Percentiles rank a stretch among this genome's conserved stretches.
phyloP scores from a whole-genome alignment of 2,888 invertebrate species.

The Arctia plantaginis region DNA sequence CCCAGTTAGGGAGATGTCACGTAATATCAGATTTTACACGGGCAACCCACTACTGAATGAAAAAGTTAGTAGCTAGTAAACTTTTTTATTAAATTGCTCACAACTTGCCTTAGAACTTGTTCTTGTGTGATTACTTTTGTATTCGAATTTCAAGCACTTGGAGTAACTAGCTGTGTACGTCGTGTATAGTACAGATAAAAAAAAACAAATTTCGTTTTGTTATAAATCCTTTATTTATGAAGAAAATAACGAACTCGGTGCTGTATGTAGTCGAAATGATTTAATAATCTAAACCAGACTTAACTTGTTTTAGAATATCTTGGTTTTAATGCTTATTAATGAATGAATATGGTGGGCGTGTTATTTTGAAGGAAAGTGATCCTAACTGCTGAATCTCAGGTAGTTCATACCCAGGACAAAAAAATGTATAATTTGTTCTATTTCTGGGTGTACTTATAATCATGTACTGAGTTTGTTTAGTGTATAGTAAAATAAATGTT shows the following conservation, averaged over 20 bases:
- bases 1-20: conserved; percentile 60
- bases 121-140: not conserved
- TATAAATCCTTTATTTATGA: not conserved
- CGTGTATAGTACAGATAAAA: not conserved
- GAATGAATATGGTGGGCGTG: too few species aligned
- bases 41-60: conserved; percentile 21
- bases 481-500: too few species aligned
- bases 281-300: not conserved
- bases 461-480: too few species aligned
- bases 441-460: too few species aligned
- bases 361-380: too few species aligned
- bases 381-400: too few species aligned
- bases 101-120: not conserved
- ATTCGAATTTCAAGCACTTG: not conserved
- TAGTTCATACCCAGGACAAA: too few species aligned
- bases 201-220: not conserved
- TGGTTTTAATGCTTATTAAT: not conserved
- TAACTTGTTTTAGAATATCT: not conserved
- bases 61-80: conserved; percentile 11
- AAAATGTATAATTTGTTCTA: too few species aligned
- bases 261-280: not conserved
- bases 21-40: conserved; percentile 44
- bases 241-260: not conserved
- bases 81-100: not conserved
- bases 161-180: not conserved